These are phyloP conservation scores for Entomobrya proxima DNA, from an alignment of 2,888 invertebrate species.

Conservation along the genomic window DNA sequence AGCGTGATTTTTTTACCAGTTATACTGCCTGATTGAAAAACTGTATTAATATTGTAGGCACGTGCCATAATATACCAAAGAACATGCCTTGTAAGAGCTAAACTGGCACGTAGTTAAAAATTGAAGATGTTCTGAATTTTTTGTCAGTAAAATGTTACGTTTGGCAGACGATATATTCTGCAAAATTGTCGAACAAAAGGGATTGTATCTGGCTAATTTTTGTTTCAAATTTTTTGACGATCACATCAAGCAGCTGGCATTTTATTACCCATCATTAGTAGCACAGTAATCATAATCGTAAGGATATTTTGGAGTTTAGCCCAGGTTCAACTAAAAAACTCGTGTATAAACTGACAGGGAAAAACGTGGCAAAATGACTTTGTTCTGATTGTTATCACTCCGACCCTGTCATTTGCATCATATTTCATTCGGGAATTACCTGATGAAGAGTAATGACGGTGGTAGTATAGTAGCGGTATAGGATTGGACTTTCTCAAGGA, in stretches of 20 bases:
- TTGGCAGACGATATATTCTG: too few species aligned
- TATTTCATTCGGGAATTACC: slow-evolving; percentile 19
- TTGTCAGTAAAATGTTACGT: too few species aligned
- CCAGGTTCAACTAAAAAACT: background rate
- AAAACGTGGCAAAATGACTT: background rate
- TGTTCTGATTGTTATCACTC: background rate
- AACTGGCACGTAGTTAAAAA: background rate
- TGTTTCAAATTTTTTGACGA: background rate
- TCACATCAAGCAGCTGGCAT: slow-evolving; percentile 49
- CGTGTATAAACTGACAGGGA: background rate
- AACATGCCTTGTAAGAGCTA: background rate
- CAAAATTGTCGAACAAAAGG: too few species aligned
- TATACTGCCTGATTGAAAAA: slow-evolving; percentile 19
- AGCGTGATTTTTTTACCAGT: background rate
- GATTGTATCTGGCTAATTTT: too few species aligned
- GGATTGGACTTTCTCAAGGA: slow-evolving; percentile 20
- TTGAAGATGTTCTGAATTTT: background rate
- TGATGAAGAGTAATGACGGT: slow-evolving; percentile 19
- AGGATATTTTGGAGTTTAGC: too few species aligned
- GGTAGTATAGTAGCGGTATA: background rate
- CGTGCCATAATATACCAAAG: slow-evolving; percentile 40
- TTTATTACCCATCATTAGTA: slow-evolving; percentile 26
- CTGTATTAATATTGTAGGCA: slow-evolving; percentile 39
- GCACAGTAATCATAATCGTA: background rate
- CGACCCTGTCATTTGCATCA: slow-evolving; percentile 12